Base-by-base conservation (phyloP, 2,888 invertebrate species). In the Synanthedon vespiformis region DNA sequence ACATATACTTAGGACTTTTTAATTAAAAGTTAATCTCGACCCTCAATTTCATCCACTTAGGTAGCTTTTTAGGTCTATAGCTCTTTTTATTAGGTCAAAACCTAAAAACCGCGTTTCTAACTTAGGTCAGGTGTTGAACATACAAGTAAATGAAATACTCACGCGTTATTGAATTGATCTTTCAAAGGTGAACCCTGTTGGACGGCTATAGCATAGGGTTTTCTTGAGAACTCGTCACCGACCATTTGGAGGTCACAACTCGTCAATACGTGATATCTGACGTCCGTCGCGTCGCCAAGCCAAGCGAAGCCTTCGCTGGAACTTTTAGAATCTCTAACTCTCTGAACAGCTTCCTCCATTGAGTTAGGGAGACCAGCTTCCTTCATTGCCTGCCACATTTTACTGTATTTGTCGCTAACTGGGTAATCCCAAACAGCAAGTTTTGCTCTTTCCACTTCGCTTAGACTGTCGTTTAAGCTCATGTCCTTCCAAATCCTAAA, bases 351-450 rank as follows among this genome's bases (percentile, higher is more conserved):
- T 59, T 94, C 94, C 0, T 94, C 92, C 47, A 95, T 89, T 3
- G 90, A 90, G 40, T 90, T 88, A 0, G 98, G 98, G 11, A 98
- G 89, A 0, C 90, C 91, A 0, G 97, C 94, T 55, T 91, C 90
- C 65, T 91, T 89, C 96, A 98, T 99, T 0, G 96, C 95, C 73
- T 97, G 95, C 95, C 98, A 98, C 94, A 99, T 97, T 82, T 98
- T 99, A 47, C 97, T 98, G 77, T 97, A 99, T 71, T 97, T 98
- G 80, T 99, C 98, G 67, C 97, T 97, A 0, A 99, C 97, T 0
- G 99, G 99, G 75, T 99, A 99, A 75, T 99, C 98, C 98, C 98
- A 99, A 0, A 99, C 99, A 0, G 99, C 98, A 13, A 98, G 79
- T 74, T 97, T 95, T 0, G 98, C 95, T 40, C 98, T 89, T 70